Base-by-base conservation (phyloP, 2,888 invertebrate species). In the Hetaerina titia region DNA sequence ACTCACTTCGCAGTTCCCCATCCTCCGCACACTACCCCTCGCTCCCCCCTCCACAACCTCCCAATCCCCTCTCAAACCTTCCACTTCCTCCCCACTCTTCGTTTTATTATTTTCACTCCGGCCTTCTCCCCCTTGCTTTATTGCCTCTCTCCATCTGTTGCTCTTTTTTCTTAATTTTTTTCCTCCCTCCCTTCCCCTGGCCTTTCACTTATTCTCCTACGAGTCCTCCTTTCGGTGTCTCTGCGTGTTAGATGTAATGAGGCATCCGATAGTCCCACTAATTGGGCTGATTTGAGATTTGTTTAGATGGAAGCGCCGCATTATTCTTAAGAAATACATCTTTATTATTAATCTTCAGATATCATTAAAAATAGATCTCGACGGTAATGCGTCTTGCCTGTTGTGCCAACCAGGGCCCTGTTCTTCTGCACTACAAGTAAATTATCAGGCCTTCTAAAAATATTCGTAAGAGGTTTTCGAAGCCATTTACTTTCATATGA, bases 91-190 rank as follows among this genome's bases (percentile, higher is more conserved):
- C 81, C 31, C n/a, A 15, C 31, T 31, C 15, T 81, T 31, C 25
- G 25, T 22, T 81, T 81, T 81, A 81, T 81, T 81, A 81, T 81
- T 81, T 81, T 31, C 81, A 31, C 31, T 81, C 31, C 81, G 81
- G 13, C 81, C 19, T 81, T 31, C 60, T 60, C 60, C 81, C 15
- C 81, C 31, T 9, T 13, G 13, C 31, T 81, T 25, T 31, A 31
- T 81, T 45, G 45, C 31, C 25, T 81, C 22, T 25, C 31, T 11
- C 31, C 81, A 11, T 81, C 31, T 45, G 45, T 31, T 31, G 31
- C 31, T 60, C 69, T 69, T 11, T 17, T 69, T 13, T 69, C 19
- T 69, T 69, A 22, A 69, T 69, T n/a, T 69, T n/a, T 69, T n/a
- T n/a, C 22, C 69, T 69, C 22, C 15, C 17, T n/a, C 69, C 81